phyloP scores from a whole-genome alignment of 2,888 invertebrate species.

The Sialis fuliginosa region DNA sequence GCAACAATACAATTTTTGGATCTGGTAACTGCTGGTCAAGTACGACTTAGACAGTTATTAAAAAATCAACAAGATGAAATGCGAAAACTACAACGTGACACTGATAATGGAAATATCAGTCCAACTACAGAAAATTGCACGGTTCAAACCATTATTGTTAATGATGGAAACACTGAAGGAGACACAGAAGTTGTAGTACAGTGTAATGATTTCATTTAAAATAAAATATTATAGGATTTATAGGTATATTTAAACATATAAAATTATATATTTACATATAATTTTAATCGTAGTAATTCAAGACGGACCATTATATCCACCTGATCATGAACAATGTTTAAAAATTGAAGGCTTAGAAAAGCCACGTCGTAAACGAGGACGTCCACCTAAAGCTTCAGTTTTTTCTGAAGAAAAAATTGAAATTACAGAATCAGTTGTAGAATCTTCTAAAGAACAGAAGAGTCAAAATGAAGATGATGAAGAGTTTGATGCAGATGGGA shows the following conservation, averaged over 20 bases:
- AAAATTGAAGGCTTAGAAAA: slow-evolving; percentile 45
- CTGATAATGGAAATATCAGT: slow-evolving; percentile 18
- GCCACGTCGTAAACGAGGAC: slow-evolving; percentile 48
- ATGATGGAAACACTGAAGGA: slow-evolving; percentile 12
- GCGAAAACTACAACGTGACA: slow-evolving; percentile 18
- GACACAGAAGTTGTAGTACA: slow-evolving; percentile 31
- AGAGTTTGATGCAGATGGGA: slow-evolving; percentile 29
- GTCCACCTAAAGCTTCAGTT: slow-evolving; percentile 40
- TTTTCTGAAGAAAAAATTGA: slow-evolving; percentile 15
- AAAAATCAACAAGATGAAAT: slow-evolving; percentile 26
- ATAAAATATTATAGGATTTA: no score
- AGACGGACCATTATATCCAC: slow-evolving; percentile 40
- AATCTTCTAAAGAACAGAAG: slow-evolving; percentile 15
- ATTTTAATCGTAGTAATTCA: slow-evolving; percentile 31
- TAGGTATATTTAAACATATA: no score
- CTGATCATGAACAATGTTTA: slow-evolving; percentile 44
- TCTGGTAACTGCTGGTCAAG: slow-evolving; percentile 51
- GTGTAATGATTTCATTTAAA: slow-evolving; percentile 19
- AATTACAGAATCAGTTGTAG: slow-evolving; percentile 10
- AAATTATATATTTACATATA: neutral
- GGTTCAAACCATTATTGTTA: slow-evolving; percentile 14
- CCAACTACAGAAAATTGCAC: slow-evolving; percentile 21
- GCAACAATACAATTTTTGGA: slow-evolving; percentile 58
- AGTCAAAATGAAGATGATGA: slow-evolving; percentile 8
- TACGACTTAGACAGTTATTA: slow-evolving; percentile 31